phyloP scores from a whole-genome alignment of 2,888 invertebrate species.

The Mythimna impura region DNA sequence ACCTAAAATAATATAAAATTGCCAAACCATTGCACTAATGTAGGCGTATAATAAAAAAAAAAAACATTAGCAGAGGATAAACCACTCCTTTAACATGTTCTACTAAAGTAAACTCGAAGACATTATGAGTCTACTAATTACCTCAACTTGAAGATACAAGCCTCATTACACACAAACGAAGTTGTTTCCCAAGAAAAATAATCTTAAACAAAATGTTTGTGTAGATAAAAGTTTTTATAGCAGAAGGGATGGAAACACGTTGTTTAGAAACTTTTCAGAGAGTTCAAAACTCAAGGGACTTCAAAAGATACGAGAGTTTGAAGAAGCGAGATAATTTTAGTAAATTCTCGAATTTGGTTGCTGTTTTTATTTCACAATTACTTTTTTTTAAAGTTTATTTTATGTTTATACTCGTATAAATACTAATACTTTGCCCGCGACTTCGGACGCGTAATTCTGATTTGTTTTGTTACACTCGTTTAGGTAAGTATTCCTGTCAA shows the following conservation, averaged over 20 bases:
- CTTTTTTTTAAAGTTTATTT: background rate
- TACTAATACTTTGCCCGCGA: no score
- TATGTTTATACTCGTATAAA: no score
- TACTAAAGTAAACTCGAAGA: slow-evolving; percentile 3
- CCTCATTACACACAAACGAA: slow-evolving; percentile 67
- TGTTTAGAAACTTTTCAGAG: slow-evolving; percentile 47
- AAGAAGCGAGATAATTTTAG: slow-evolving; percentile 12
- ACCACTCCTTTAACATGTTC: slow-evolving; percentile 1
- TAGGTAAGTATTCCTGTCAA: no score
- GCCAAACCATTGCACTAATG: no score
- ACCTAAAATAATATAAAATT: background rate
- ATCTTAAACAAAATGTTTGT: slow-evolving; percentile 44
- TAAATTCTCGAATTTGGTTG: background rate
- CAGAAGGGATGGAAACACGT: slow-evolving; percentile 35
- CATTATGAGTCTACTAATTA: slow-evolving; percentile 64
- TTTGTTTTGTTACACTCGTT: no score
- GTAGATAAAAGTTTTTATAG: slow-evolving; percentile 51
- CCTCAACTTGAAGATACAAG: slow-evolving; percentile 65
- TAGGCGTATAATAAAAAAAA: background rate
- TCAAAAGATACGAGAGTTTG: slow-evolving; percentile 36
- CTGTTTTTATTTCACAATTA: background rate
- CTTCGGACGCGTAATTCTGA: no score
- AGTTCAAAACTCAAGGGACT: slow-evolving; percentile 38
- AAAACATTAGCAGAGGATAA: background rate
- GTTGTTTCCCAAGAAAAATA: slow-evolving; percentile 59